Percentiles rank a stretch among this genome's conserved stretches.
Conservation (phyloP, 1,140 invertebrate species). For the Heliconius nattereri region DNA sequence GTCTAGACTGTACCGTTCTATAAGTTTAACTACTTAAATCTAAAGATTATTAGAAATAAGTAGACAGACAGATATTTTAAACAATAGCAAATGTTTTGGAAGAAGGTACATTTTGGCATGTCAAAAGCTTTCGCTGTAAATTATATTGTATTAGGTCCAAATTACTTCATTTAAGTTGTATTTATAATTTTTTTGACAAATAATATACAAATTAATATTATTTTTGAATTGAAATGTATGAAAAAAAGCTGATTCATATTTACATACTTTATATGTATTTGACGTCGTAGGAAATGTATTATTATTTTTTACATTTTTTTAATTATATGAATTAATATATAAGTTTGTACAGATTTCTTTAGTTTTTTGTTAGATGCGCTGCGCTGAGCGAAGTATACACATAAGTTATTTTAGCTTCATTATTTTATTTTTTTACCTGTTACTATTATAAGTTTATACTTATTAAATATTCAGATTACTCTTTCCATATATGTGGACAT, state of each 20-base stretch:
- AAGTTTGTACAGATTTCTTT: not conserved
- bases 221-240: not conserved
- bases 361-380: constrained; percentile 4
- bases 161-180: no score
- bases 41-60: no score
- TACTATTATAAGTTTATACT: not conserved
- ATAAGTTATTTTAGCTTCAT: not conserved
- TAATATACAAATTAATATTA: constrained; percentile 1
- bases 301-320: not conserved
- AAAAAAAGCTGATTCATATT: not conserved
- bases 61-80: no score
- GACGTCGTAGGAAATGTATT: not conserved
- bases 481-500: no score
- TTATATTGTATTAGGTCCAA: no score
- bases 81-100: not conserved
- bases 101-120: not conserved
- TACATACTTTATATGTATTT: not conserved
- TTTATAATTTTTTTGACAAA: no score
- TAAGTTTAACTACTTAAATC: not conserved
- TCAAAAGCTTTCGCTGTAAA: not conserved
- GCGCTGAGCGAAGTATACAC: constrained; percentile 2
- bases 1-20: not conserved
- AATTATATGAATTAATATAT: not conserved
- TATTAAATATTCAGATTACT: not conserved
- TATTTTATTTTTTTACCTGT: not conserved